Evolutionary conservation across 2,113 vertebrate genomes (phyloP), one percentile per base, ranked within the genome.

Genomic region (Phyllopteryx taeniolatus): DNA sequence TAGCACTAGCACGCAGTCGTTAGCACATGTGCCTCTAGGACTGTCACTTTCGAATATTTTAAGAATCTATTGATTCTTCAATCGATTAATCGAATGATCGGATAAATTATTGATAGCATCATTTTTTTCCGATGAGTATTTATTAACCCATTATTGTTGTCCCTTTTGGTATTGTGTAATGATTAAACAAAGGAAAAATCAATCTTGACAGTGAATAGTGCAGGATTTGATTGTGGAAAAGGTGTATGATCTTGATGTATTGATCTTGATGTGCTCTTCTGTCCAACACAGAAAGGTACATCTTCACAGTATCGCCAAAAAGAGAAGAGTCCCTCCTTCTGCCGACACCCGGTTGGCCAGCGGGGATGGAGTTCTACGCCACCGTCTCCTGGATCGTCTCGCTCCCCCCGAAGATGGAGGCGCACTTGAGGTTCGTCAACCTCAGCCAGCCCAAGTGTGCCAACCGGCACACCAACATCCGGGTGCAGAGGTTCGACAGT

Each of bases 311-410:
- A 44, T 91, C 79, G 14, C 94, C 93, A 0, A 82, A 89, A 63
- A 83, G 67, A 1, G 89, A 89, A 56, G 51, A 62, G 8, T 87
- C 91, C 9, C 77, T 94, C 67, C 79, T 94, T 62, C 64, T 98
- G 82, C 93, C 91, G 53, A 94, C 93, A 19, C 96, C 96, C 13
- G 91, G 90, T 75, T 93, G 91, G 93, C 92, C 77, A 0, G 54
- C 12, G 0, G 95, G 95, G n/a, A 90, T 99, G 20, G 92, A 90
- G 1, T 65, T 91, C 4, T 82, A 88, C 0, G 72, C 92, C 68
- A 95, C 94, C 0, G 79, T 95, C 53, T 97, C 96, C 27, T 99
- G 96, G 97, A 92, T 95, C 4, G 51, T 97, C 39, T 1, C 72
- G 0, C 84, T 98, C 42, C 94, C 94, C 11, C 19, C 47, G 0